These are phyloP conservation scores for Aurelia aurita DNA, from an alignment of 30 jellyfish, hydroid and myxozoan species.

Conservation along the genomic window DNA sequence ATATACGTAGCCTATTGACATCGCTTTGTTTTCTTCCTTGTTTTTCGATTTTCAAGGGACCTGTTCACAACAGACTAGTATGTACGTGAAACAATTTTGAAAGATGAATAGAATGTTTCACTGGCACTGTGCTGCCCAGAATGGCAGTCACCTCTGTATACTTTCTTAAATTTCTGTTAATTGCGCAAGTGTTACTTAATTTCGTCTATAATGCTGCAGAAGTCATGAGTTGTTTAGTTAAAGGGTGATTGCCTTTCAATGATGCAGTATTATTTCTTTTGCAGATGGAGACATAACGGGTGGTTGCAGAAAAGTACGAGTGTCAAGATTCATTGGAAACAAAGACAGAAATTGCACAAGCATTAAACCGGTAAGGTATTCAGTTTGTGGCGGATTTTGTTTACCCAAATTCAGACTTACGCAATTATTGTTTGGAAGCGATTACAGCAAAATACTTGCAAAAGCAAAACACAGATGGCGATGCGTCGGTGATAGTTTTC, in stretches of 20 bases:
- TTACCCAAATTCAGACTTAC: slow-evolving; percentile 70
- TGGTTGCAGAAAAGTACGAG: slow-evolving; percentile 75
- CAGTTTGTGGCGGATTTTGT: slow-evolving; percentile 77
- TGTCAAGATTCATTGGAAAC: slow-evolving; percentile 71
- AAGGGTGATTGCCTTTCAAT: not conserved
- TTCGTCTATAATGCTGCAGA: no score
- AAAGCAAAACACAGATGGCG: slow-evolving; percentile 73
- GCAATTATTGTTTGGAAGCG: slow-evolving; percentile 43
- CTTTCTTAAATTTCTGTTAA: no score
- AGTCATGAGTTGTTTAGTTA: not conserved
- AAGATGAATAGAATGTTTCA: no score
- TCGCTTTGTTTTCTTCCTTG: no score
- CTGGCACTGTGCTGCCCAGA: no score
- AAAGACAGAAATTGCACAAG: slow-evolving; percentile 84
- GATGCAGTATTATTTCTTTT: not conserved
- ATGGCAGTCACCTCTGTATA: no score
- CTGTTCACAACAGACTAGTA: no score
- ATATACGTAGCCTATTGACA: no score
- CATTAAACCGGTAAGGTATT: slow-evolving; percentile 66
- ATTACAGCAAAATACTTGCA: slow-evolving; percentile 37
- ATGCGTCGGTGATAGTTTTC: slow-evolving; percentile 58
- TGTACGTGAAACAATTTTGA: no score
- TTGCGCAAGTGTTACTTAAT: no score
- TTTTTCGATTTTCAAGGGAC: no score
- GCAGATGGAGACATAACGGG: slow-evolving; percentile 66